Evolutionary conservation across 2,888 invertebrate genomes (phyloP).

Genomic region (Dryococelus australis): DNA sequence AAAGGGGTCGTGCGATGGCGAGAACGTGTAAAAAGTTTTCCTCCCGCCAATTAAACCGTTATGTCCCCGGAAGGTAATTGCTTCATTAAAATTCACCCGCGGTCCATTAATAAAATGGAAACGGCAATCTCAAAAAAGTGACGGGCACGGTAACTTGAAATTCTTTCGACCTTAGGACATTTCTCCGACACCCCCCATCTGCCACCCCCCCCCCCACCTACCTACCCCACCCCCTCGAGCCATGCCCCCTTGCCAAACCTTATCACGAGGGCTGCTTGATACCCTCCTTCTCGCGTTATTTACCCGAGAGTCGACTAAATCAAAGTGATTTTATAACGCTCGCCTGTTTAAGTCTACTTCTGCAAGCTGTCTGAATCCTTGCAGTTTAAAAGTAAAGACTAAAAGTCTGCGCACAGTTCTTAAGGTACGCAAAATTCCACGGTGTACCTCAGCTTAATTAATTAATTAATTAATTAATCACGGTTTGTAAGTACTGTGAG

Average conservation of each 20-base stretch:
- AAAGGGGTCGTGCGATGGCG: not conserved
- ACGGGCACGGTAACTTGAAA: not conserved
- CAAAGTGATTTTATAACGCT: not conserved
- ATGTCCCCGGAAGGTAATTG: conserved; percentile 38
- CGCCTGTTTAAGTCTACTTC: not conserved
- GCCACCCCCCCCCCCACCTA: not conserved
- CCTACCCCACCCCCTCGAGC: not conserved
- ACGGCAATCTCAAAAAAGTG: conserved; percentile 26
- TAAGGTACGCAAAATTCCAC: too few species aligned
- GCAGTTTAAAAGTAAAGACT: too few species aligned
- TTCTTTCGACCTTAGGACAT: conserved; percentile 7
- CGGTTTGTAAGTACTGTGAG: too few species aligned
- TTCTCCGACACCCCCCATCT: not conserved
- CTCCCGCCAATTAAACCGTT: conserved; percentile 32
- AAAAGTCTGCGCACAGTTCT: too few species aligned
- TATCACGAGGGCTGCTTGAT: not conserved
- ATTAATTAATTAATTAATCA: too few species aligned
- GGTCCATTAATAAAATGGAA: conserved; percentile 36
- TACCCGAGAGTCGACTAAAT: not conserved
- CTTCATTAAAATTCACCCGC: conserved; percentile 41
- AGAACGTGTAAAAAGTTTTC: conserved; percentile 23
- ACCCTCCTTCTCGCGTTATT: too few species aligned
- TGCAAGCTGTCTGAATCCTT: not conserved
- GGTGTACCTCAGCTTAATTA: too few species aligned
- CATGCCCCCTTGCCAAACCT: too few species aligned